Evolutionary conservation across 2,113 vertebrate genomes (phyloP), one percentile per base, ranked within the genome.

Genomic region (Sphaerodactylus townsendi): DNA sequence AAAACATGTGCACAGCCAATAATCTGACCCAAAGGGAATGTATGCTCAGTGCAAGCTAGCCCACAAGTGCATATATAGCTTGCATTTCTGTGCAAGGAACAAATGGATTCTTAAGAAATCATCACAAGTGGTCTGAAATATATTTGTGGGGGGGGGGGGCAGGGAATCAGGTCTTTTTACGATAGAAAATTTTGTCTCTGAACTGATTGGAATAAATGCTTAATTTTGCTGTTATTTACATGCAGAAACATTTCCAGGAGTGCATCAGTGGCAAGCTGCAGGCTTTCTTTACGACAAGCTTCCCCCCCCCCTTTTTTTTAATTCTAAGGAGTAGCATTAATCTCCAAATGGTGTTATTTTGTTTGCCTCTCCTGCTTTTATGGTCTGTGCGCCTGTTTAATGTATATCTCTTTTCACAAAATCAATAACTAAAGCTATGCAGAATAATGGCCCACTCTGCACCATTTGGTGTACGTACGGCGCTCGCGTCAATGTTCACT

Each of bases 391-490:
- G n/a, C 59, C 10, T 30, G 11, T 92, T 93, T 90, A 93, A 93
- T 91, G 91, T 88, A 89, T 87, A 87, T 91, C 85, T 91, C 83
- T 88, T 84, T 82, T 86, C 70, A 83, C 73, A 69, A 93, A 95
- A 95, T 94, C 94, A 93, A 93, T 94, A 92, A 90, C 86, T 85
- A 81, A 90, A 90, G 89, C 91, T 53, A 91, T 94, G 92, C 92
- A 94, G 91, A 93, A 92, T 92, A 93, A 95, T 88, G 91, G n/a
- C 75, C 33, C 50, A 21, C 87, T 37, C 87, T 65, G 88, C 85
- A 66, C 88, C 3, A 88, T 92, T 89, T 80, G 91, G 89, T 86
- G 93, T 66, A 2, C 73, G 93, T 66, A 2, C 73, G 33, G 90
- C 89, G 86, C 87, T 90, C 89, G 88, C 79, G 75, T 28, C 89